phyloP scores from a whole-genome alignment of 2,113 vertebrate genomes.

The Gymnocephalus cernua region DNA sequence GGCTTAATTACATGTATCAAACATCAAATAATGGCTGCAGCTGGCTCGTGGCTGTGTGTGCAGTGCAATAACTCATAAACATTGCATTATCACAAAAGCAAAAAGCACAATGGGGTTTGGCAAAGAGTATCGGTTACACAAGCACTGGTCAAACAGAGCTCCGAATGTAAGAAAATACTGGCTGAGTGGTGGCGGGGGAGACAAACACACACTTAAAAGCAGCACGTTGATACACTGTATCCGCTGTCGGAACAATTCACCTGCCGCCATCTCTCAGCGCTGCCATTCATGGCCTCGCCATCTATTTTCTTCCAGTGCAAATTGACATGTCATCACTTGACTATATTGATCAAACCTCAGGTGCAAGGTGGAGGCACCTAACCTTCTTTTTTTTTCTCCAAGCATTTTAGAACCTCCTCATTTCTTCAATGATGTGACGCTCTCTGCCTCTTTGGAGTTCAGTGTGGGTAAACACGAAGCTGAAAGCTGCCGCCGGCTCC shows the following conservation, averaged over 20 bases:
- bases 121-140: conserved; percentile 72
- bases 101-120: conserved; percentile 66
- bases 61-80: conserved; percentile 77
- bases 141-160: conserved; percentile 71
- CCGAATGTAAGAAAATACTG: conserved; percentile 63
- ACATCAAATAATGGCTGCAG: conserved; percentile 78
- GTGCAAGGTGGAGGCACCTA: conserved; percentile 82
- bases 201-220: conserved; percentile 73
- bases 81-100: conserved; percentile 65
- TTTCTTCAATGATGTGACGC: conserved; percentile 29
- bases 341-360: conserved; percentile 84
- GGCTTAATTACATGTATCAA: conserved; percentile 78
- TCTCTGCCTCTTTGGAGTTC: conserved; percentile 51
- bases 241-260: conserved; percentile 86
- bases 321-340: conserved; percentile 86
- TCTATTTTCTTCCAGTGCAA: conserved; percentile 65
- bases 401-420: conserved; percentile 26
- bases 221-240: conserved; percentile 85
- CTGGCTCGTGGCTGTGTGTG: conserved; percentile 78
- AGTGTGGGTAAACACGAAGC: conserved; percentile 74
- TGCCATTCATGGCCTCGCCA: conserved; percentile 65
- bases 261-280: conserved; percentile 89
- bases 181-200: conserved; percentile 40
- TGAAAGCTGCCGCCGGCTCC: conserved; percentile 66
- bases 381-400: conserved; percentile 38